Evolutionary conservation across 2,113 vertebrate genomes (phyloP).

Genomic region (Corythaixoides concolor): DNA sequence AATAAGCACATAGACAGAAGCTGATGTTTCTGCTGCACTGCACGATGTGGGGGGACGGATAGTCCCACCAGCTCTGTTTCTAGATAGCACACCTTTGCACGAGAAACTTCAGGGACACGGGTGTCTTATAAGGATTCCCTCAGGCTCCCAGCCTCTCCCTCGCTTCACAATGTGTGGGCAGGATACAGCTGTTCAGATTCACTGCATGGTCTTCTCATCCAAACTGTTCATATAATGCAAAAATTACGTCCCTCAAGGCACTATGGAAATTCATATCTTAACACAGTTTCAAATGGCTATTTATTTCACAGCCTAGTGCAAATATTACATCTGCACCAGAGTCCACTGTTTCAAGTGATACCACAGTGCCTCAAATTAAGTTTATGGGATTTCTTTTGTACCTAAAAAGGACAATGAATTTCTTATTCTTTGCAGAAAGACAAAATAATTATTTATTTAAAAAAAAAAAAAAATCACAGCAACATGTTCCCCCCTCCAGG

Average conservation of each 20-base stretch:
- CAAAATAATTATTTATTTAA: background rate
- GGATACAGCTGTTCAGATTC: conserved; percentile 63
- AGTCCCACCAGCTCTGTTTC: background rate
- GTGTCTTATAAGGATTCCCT: conserved; percentile 32
- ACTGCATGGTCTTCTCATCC: conserved; percentile 45
- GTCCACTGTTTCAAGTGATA: background rate
- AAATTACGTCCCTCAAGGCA: conserved; percentile 54
- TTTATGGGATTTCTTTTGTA: background rate
- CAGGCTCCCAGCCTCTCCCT: conserved; percentile 43
- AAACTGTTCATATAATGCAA: conserved; percentile 24
- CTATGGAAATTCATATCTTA: conserved; percentile 54
- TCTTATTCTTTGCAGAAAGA: background rate
- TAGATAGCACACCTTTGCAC: background rate
- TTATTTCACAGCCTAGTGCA: conserved; percentile 36
- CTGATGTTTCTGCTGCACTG: conserved; percentile 2
- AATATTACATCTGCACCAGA: background rate
- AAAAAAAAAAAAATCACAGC: background rate
- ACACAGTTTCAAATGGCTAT: conserved; percentile 21
- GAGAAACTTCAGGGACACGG: background rate
- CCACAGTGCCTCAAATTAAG: background rate
- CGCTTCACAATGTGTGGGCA: conserved; percentile 49
- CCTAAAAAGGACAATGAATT: background rate
- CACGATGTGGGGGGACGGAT: fast-evolving
- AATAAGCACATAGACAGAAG: background rate
- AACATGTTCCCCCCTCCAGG: fast-evolving